Evolutionary conservation across 1,140 invertebrate genomes (phyloP).

Genomic region (Hermetia illucens): DNA sequence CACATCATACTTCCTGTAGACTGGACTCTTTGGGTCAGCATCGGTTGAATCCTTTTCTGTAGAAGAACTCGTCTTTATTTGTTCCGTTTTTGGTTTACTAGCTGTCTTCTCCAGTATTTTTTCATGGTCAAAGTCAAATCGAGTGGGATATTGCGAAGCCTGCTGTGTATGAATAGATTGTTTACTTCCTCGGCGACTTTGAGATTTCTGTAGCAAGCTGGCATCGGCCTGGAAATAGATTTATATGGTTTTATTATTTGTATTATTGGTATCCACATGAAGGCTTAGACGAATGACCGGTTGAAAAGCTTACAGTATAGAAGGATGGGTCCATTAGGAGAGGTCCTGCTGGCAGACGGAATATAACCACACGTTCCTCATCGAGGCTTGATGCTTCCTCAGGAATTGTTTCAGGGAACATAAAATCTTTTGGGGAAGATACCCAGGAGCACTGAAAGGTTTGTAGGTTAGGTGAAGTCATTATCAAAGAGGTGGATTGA

Average conservation of each 20-base stretch:
- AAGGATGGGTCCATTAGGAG: conserved; percentile 34
- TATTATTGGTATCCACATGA: too few relatives aligned
- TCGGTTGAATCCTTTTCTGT: conserved; percentile 37
- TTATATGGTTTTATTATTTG: too few relatives aligned
- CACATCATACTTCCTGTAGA: conserved; percentile 39
- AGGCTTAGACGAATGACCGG: too few relatives aligned
- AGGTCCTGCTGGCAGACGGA: conserved; percentile 24
- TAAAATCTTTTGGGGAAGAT: conserved; percentile 70
- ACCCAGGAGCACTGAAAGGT: conserved; percentile 54
- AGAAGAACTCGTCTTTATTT: conserved; percentile 39
- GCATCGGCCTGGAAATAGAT: conserved; percentile 37
- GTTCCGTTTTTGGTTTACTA: conserved; percentile 29
- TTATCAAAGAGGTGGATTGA: too few relatives aligned
- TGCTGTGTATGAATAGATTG: conserved; percentile 26
- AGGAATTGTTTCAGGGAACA: conserved; percentile 81
- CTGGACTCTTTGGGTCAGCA: conserved; percentile 16
- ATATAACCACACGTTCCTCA: conserved; percentile 71
- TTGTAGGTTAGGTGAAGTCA: too few relatives aligned
- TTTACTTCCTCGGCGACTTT: conserved; percentile 25
- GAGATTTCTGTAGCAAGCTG: conserved; percentile 36
- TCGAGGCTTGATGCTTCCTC: conserved; percentile 83
- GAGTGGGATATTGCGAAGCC: too few relatives aligned
- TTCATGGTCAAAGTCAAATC: conserved; percentile 29
- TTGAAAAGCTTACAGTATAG: conserved; percentile 40
- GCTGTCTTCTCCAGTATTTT: conserved; percentile 12